Conservation (phyloP, 2,113 vertebrate genomes). For the Nyctibius bracteatus region DNA sequence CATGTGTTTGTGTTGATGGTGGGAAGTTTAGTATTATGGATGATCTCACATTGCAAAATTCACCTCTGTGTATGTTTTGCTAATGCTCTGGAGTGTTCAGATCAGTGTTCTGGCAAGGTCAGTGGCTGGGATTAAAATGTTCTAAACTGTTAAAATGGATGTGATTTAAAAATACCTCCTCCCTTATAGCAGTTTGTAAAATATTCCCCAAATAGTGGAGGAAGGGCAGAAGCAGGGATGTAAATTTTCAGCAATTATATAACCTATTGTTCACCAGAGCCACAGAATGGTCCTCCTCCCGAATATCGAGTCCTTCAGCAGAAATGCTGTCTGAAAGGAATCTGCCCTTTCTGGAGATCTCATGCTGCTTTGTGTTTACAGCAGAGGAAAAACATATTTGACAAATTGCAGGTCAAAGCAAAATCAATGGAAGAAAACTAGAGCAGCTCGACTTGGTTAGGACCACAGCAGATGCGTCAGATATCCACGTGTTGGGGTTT, state of each 20-base stretch:
- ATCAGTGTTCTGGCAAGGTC: constrained; percentile 17
- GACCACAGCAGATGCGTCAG: neutral
- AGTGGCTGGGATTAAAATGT: constrained; percentile 12
- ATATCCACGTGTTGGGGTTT: neutral
- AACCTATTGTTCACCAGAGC: neutral
- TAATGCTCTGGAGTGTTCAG: constrained; percentile 24
- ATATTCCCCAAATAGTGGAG: neutral
- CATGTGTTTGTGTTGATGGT: neutral
- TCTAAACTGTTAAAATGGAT: constrained; percentile 21
- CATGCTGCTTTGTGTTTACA: neutral
- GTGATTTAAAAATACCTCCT: constrained; percentile 28
- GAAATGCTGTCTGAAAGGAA: neutral
- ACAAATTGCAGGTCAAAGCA: neutral
- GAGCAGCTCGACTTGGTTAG: neutral
- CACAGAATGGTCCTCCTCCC: neutral
- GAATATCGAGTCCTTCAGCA: neutral
- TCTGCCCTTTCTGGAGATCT: neutral
- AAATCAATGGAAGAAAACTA: neutral
- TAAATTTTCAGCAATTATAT: neutral
- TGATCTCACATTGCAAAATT: neutral
- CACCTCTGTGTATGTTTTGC: neutral
- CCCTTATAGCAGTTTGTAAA: neutral
- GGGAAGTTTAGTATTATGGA: neutral
- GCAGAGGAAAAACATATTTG: neutral
- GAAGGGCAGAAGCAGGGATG: constrained; percentile 1